Base-by-base conservation (phyloP, 1,140 invertebrate species). In the Dolichoris vasculosae region DNA sequence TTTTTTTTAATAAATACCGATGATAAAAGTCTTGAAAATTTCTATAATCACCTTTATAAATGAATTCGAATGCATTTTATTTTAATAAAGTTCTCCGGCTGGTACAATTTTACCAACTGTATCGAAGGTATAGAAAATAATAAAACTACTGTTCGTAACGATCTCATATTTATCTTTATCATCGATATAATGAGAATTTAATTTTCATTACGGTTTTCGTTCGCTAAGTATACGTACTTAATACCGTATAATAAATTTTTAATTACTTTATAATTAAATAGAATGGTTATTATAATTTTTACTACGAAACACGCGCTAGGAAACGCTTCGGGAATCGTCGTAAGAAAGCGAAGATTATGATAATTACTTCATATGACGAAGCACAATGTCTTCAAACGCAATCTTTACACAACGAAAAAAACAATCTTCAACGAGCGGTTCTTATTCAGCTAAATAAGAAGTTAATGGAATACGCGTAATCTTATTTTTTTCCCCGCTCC, bases 321-420 rank as follows among this genome's bases (percentile, higher is more conserved):
- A 73, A 73, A 32, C 59, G 15, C 13, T 20, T 38, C 30, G 2
- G 13, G 32, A 43, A n/a, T 79, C 23, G 9, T 8, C n/a, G 15
- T n/a, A 63, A 59, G 55, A 59, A 63, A 38, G 8, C 35, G 38
- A 15, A 32, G 11, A 67, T 80, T 80, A 67, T 80, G 26, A 48
- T 64, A 69, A 82, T 82, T 48, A 82, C 40, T 69, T 82, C 20
- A 40, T 69, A 71, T 82, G 79, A 82, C 79, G 40, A 71, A 35
- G 79, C 64, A 46, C 46, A 82, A 69, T 35, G 2, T 35, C 43
- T 51, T 51, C 3, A 35, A 77, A 35, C 15, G 20, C 11, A 55
- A 51, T 51, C 40, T 51, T 51, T 17, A 32, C 2, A 23, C 3
- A 71, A 40, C 17, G 23, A 73, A 43, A n/a, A 26, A 73, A 26